phyloP scores from a whole-genome alignment of 2,888 invertebrate species.

The Matsumyia berberina region DNA sequence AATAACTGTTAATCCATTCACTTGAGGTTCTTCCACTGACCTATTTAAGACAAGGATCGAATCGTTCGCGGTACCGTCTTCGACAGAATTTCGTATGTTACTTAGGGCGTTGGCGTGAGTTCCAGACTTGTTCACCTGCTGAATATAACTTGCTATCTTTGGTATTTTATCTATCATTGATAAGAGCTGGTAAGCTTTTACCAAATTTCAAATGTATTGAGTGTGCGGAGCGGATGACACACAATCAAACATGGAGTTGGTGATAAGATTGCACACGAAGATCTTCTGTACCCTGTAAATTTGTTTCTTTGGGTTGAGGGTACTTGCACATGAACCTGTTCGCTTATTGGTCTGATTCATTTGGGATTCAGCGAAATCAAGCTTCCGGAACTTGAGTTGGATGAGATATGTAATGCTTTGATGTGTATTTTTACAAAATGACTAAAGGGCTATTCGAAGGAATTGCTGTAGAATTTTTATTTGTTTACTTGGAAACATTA shows the following conservation, averaged over 20 bases:
- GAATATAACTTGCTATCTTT: constrained; percentile 52
- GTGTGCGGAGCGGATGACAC: constrained; percentile 24
- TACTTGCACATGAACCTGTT: constrained; percentile 3
- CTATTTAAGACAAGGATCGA: constrained; percentile 52
- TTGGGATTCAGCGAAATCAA: constrained; percentile 49
- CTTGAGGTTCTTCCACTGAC: constrained; percentile 47
- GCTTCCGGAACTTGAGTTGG: constrained; percentile 14
- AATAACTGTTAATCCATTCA: constrained; percentile 37
- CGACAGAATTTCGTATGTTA: constrained; percentile 63
- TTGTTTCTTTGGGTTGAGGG: not conserved
- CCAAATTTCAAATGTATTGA: constrained; percentile 35
- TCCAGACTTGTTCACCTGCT: constrained; percentile 61
- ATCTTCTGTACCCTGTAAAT: not conserved
- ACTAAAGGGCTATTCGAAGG: constrained; percentile 17
- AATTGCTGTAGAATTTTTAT: constrained; percentile 1
- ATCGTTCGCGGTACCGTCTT: constrained; percentile 59
- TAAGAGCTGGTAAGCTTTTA: constrained; percentile 60
- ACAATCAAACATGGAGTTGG: constrained; percentile 23
- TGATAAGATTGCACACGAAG: constrained; percentile 39
- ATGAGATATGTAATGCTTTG: constrained; percentile 9
- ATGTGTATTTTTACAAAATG: constrained; percentile 23
- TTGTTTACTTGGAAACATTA: constrained; percentile 8
- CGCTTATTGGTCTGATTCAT: constrained; percentile 60
- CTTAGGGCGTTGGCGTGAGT: constrained; percentile 71
- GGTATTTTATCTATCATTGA: constrained; percentile 71